Conservation (phyloP, 2,888 invertebrate genomes). For the Mallateleia sp. region DNA sequence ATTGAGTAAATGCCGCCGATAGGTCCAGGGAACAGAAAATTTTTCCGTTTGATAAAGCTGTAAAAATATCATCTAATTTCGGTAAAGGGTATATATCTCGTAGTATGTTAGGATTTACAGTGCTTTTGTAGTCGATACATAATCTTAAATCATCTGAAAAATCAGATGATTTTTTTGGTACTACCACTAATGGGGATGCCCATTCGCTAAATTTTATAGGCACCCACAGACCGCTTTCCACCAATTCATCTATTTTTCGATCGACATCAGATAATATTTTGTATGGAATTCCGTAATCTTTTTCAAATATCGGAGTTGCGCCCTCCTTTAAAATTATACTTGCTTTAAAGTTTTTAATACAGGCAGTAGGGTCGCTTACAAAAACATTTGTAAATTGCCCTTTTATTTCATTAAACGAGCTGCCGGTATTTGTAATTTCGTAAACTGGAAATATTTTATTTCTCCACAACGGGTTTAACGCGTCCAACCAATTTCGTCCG, state of each 20-base stretch:
- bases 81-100: conserved; percentile 42
- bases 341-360: conserved; percentile 37
- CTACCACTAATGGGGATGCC: conserved; percentile 45
- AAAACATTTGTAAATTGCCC: conserved; percentile 11
- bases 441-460: conserved; percentile 17
- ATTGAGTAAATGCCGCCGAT: conserved; percentile 62
- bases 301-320: conserved; percentile 33
- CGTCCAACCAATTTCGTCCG: conserved; percentile 45
- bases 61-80: conserved; percentile 23
- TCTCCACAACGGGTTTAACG: conserved; percentile 35
- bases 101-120: conserved; percentile 23
- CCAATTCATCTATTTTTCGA: conserved; percentile 46
- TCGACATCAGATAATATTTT: conserved; percentile 38
- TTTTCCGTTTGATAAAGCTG: neutral
- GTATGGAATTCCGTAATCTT: conserved; percentile 49
- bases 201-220: conserved; percentile 39
- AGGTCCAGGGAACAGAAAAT: conserved; percentile 57
- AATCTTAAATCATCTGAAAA: conserved; percentile 20
- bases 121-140: conserved; percentile 47
- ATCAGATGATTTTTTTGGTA: conserved; percentile 30
- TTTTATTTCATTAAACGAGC: neutral
- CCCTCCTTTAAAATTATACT: conserved; percentile 40
- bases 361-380: neutral
- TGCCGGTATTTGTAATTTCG: neutral
- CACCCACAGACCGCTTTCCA: conserved; percentile 33